Evolutionary conservation across 2,888 invertebrate genomes (phyloP), one percentile per base, ranked within the genome.

Genomic region (Automeris io): DNA sequence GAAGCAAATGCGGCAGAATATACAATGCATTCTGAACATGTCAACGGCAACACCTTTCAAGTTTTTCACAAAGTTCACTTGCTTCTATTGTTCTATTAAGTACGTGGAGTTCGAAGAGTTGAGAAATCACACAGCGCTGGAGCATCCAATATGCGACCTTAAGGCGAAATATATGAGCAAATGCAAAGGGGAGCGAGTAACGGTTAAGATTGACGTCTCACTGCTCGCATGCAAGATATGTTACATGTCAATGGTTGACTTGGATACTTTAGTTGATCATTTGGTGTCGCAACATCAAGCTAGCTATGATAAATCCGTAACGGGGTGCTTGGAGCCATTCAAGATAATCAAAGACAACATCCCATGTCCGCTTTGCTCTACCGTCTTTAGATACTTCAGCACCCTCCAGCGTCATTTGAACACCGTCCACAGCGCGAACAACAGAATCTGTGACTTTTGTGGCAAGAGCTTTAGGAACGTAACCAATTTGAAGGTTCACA

Each of bases 41-140:
- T 81, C 86, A 0, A 81, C 79, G 0, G 85, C 79, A 0, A 47
- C 75, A 2, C 85, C 85, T 1, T 86, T 86, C 34, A 76, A 75
- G 43, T 86, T 79, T 43, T 75, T 80, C 42, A 67, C 75, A 0
- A 78, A 72, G 40, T 85, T 61, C 36, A 65, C 70, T 1, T 86
- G 85, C 37, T 86, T 85, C 45, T 78, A 80, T 49, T 86, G 85
- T 35, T 68, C 77, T 0, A 68, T 68, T 41, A 73, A 71, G 40
- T 82, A 74, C 22, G 53, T 64, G 0, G 78, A 86, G 24, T 77
- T 76, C 29, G 80, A 80, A 0, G 80, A 81, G 0, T 46, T 86
- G 1, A 73, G 67, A 33, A 52, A 61, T 1, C 85, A 85, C 31
- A 80, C 79, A 0, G 39, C 44, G 1, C 23, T 49, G 0, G 74